Base-by-base conservation (phyloP, 1,140 invertebrate species). In the Leptinotarsa texana region DNA sequence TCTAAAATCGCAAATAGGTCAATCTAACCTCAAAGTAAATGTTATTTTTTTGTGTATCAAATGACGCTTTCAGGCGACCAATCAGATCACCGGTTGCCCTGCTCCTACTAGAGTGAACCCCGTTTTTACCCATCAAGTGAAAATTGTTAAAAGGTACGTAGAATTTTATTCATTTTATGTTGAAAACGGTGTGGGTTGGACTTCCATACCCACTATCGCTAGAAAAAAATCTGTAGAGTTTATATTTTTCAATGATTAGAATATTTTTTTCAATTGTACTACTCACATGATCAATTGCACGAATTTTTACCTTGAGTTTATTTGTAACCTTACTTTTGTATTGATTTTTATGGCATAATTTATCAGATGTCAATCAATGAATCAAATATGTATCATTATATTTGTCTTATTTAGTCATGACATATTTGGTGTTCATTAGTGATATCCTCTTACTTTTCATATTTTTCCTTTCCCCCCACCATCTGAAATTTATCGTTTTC, bases 91-190 rank as follows among this genome's bases (percentile, higher is more conserved):
- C 66, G 76, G 69, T 74, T 83, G 82, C 84, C 84, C 79, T 84
- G 83, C 80, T 82, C 79, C 79, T 75, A 75, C 75, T 79, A 78
- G 77, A 79, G 80, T 80, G 79, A 82, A 82, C 84, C 84, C 84
- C 83, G 83, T 83, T 81, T 80, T 81, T 80, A 79, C 82, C 82
- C 80, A 81, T 83, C 79, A 82, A 81, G 83, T 85, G 84, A 83
- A 83, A 82, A 81, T 81, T 82, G 82, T 83, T 78, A 79, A 81
- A 82, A 83, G 83, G 84, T 85, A 85, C 80, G 84, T 85, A 85
- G 83, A 85, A 85, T 85, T 85, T 85, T 85, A 85, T 85, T 82
- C 83, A 84, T 84, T 85, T 85, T 84, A 82, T 80, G 77, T 78
- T 78, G 84, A 83, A 84, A 83, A 80, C 79, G 79, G 79, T 80